phyloP scores from a whole-genome alignment of 2,888 invertebrate genomes.

The Microctonus hyperodae region DNA sequence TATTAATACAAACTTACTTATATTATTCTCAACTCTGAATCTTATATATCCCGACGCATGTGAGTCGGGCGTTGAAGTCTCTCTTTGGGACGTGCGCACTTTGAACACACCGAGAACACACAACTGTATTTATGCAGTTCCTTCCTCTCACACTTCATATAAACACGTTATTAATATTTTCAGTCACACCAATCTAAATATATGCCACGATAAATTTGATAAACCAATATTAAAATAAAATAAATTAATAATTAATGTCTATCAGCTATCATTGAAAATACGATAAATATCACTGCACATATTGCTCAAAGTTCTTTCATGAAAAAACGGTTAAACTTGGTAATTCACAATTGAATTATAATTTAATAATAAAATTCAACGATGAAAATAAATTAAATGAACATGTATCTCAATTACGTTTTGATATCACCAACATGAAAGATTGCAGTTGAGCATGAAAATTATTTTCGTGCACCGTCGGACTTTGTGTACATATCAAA shows the following conservation, averaged over 20 bases:
- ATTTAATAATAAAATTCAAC: neutral
- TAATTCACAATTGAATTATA: neutral
- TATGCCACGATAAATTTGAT: neutral
- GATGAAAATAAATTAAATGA: neutral
- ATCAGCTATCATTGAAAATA: neutral
- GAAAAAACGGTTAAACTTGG: neutral
- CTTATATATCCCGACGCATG: neutral
- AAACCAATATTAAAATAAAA: neutral
- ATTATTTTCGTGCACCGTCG: neutral
- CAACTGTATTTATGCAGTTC: neutral
- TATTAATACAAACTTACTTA: neutral
- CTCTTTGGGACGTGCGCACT: neutral
- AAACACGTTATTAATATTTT: no score
- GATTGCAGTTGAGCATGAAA: neutral
- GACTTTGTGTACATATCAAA: constrained; percentile 1
- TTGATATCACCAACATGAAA: neutral
- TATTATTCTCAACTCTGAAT: neutral
- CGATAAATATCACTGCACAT: neutral
- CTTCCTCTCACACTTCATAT: no score
- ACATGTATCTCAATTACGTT: no score
- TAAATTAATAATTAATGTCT: neutral
- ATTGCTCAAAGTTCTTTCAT: no score
- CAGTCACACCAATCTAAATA: neutral
- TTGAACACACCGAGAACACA: neutral
- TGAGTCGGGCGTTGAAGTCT: neutral